Evolutionary conservation across 2,797 vertebrate genomes (phyloP).

Genomic region (Melanotaenia maccullochi): DNA sequence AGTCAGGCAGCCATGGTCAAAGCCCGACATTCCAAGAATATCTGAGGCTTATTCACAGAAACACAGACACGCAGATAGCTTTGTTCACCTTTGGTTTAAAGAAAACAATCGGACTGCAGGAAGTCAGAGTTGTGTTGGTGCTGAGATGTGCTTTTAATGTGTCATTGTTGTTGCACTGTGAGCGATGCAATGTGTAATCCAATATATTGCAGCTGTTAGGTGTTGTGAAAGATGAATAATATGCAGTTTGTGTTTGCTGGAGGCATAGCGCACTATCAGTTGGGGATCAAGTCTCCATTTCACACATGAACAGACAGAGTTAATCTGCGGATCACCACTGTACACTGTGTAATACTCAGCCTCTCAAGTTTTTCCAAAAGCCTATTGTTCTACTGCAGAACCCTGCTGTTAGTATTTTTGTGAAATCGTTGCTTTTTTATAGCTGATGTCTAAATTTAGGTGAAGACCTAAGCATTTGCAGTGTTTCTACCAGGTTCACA

Average conservation of each 20-base stretch:
- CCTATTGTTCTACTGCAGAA: slow-evolving; percentile 57
- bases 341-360: slow-evolving; percentile 67
- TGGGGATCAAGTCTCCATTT: slow-evolving; percentile 88
- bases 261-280: slow-evolving; percentile 73
- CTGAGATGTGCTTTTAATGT: slow-evolving; percentile 63
- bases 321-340: slow-evolving; percentile 86
- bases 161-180: slow-evolving; percentile 51
- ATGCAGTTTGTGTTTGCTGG: slow-evolving; percentile 74
- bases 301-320: slow-evolving; percentile 83
- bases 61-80: slow-evolving; percentile 50
- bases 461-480: slow-evolving; percentile 11
- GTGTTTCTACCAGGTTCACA: too few relatives aligned
- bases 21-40: slow-evolving; percentile 78
- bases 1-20: slow-evolving; percentile 60
- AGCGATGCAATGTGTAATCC: slow-evolving; percentile 74
- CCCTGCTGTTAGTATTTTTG: slow-evolving; percentile 51
- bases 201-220: slow-evolving; percentile 75
- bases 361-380: slow-evolving; percentile 50
- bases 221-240: slow-evolving; percentile 68
- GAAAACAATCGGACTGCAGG: slow-evolving; percentile 33
- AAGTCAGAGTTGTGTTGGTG: slow-evolving; percentile 57
- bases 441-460: slow-evolving; percentile 54
- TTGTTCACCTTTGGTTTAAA: slow-evolving; percentile 62
- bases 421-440: slow-evolving; percentile 54
- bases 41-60: slow-evolving; percentile 72